Base-by-base conservation (phyloP, 2,113 vertebrate genomes). In the Nannobrachium achirus region DNA sequence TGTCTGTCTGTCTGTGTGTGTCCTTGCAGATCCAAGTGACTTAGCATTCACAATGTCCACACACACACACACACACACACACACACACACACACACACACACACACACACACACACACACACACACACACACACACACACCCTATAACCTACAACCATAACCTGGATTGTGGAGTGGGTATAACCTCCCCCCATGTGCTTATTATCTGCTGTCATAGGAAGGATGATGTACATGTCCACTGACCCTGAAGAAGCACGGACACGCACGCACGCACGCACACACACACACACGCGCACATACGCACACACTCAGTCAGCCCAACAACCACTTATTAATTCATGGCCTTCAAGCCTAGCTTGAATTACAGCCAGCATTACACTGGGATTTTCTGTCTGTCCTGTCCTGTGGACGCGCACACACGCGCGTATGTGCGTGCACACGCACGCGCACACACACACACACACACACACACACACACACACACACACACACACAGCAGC, bases 301-400 rank as follows among this genome's bases (percentile, higher is more conserved):
- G 59, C 55, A 41, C 10, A 55, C 61, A 59, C 66, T 14, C 56
- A 59, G 15, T 33, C 39, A 1, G 53, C 8, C 20, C 8, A 19
- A 0, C 69, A 70, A 19, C 0, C 69, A 70, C 69, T 88, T 66
- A 86, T 85, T 90, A 83, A 89, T 89, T 91, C 76, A 89, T 88
- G 80, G 80, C 80, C 75, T 89, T 88, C 76, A 73, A 62, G 66
- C 42, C 52, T 50, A 72, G 85, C 84, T 87, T 79, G 71, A 86
- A 79, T 89, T 84, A 88, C 88, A 61, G 56, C 60, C 18, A n/a
- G 7, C 0, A 56, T 49, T 25, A 1, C 39, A 25, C 65, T 44
- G 68, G 67, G 71, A 77, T 83, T 69, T 61, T 68, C 81, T 18
- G 15, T 40, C 56, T 16, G 39, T 40, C 38, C 8, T 10, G n/a